These are phyloP conservation scores for Montipora cactus DNA, from an alignment of 64 coral and sea anemone genomes.

Conservation along the genomic window DNA sequence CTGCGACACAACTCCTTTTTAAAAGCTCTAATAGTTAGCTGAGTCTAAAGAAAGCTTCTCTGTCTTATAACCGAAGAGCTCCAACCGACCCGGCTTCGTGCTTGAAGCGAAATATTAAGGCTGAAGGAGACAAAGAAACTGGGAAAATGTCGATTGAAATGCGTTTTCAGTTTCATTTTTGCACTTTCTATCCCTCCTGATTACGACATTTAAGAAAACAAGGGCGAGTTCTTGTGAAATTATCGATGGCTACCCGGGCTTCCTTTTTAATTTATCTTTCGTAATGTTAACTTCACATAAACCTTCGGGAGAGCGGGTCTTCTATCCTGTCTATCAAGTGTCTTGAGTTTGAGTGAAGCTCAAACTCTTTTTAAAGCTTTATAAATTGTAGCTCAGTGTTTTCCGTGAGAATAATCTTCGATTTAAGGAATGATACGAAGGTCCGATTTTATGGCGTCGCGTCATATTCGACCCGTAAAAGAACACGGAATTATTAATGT, in stretches of 20 bases:
- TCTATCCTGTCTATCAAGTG: not conserved
- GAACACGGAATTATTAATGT: conserved; percentile 61
- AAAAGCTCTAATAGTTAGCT: not conserved
- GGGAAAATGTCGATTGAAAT: not conserved
- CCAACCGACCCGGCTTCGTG: not conserved
- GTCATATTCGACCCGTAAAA: conserved; percentile 55
- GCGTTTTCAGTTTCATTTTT: conserved; percentile 35
- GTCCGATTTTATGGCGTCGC: conserved; percentile 38
- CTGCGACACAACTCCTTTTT: not conserved
- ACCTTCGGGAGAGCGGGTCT: too few relatives aligned
- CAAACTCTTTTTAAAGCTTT: not conserved
- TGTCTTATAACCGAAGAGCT: not conserved
- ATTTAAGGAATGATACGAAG: not conserved
- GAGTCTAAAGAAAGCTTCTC: not conserved
- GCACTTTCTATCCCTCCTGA: not conserved
- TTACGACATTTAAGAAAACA: not conserved
- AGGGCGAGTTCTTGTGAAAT: not conserved
- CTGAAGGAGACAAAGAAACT: conserved; percentile 12
- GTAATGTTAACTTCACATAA: not conserved
- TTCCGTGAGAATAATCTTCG: not conserved
- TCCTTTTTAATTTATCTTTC: not conserved
- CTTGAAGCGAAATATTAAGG: not conserved
- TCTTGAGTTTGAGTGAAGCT: not conserved
- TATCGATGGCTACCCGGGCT: not conserved
- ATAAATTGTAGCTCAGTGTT: not conserved